Conservation (phyloP, 2,113 vertebrate species). For the Paramormyrops kingsleyae region DNA sequence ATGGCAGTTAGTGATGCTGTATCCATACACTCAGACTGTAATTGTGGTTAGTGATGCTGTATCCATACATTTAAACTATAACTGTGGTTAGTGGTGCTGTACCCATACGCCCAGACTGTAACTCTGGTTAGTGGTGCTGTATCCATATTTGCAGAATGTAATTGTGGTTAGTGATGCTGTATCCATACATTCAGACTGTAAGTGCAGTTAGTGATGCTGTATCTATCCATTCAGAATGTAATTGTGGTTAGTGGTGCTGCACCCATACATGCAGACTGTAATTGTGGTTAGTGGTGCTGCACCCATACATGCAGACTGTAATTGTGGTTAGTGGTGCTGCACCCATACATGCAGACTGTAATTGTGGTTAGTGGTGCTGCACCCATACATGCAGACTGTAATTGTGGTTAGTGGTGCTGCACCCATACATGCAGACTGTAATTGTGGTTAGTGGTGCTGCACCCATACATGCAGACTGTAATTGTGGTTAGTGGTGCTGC, state of each 20-base stretch:
- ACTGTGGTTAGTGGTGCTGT: background rate
- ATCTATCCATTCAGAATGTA: too few species aligned
- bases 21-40: background rate
- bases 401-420: too few species aligned
- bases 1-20: background rate
- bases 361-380: background rate
- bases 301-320: background rate
- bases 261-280: too few species aligned
- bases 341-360: background rate
- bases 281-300: background rate
- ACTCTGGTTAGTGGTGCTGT: background rate
- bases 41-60: background rate
- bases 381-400: too few species aligned
- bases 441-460: too few species aligned
- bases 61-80: background rate
- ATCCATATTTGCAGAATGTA: background rate
- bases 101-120: background rate
- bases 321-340: too few species aligned
- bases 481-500: too few species aligned
- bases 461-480: too few species aligned
- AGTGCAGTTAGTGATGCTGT: too few species aligned
- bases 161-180: background rate
- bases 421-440: too few species aligned
- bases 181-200: background rate
- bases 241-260: too few species aligned